Conservation (phyloP, 2,113 vertebrate genomes). For the Gobio gobio region DNA sequence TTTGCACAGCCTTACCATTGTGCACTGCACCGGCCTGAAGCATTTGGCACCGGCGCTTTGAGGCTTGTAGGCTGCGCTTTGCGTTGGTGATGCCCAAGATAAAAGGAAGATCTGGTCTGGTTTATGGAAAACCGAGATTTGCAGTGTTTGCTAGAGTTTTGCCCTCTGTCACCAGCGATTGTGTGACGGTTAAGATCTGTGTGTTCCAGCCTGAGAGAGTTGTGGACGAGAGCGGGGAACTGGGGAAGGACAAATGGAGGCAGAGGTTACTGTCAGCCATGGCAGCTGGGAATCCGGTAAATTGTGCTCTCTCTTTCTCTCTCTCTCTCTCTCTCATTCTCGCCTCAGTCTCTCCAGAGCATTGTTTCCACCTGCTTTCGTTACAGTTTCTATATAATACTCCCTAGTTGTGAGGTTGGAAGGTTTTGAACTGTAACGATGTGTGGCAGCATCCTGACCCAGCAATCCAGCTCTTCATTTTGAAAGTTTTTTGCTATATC, state of each 20-base stretch:
- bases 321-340: slow-evolving; percentile 21
- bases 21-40: slow-evolving; percentile 46
- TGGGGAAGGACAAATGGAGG: slow-evolving; percentile 82
- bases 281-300: slow-evolving; percentile 75
- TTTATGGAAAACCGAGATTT: slow-evolving; percentile 17
- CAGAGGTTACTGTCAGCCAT: slow-evolving; percentile 78
- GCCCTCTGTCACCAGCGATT: slow-evolving; percentile 54
- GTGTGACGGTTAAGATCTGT: slow-evolving; percentile 66
- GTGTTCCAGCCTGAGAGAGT: slow-evolving; percentile 75
- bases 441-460: not conserved
- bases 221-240: slow-evolving; percentile 72
- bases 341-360: slow-evolving; percentile 42
- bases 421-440: not conserved
- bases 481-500: not conserved
- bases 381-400: not conserved
- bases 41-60: slow-evolving; percentile 47
- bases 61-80: slow-evolving; percentile 44
- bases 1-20: slow-evolving; percentile 47
- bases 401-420: slow-evolving; percentile 13
- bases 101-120: not conserved
- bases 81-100: slow-evolving; percentile 18
- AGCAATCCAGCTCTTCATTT: slow-evolving; percentile 9
- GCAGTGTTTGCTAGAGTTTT: slow-evolving; percentile 17
- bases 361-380: slow-evolving; percentile 40
- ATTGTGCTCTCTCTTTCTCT: slow-evolving; percentile 40